Evolutionary conservation across 2,888 invertebrate species (phyloP), one percentile per base, ranked within the genome.

Genomic region (Pandemis cinnamomeana): DNA sequence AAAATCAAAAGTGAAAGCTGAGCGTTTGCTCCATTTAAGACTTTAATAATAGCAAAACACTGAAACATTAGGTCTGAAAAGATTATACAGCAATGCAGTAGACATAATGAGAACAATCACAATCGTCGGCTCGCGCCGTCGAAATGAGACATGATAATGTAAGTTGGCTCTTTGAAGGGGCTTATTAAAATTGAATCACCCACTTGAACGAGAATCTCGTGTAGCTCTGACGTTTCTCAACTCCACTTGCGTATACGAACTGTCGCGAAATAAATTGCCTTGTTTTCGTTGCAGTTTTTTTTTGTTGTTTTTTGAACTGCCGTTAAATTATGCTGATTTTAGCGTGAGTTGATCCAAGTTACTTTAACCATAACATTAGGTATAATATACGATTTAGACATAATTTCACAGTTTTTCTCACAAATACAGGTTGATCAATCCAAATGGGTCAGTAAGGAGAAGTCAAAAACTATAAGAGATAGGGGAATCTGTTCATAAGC

Each of bases 151-250:
- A 88, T 87, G 84, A 83, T 86, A 83, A 87, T 87, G 86, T 86
- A 87, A 86, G 84, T 86, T 82, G 83, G 81, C 83, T 81, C 85
- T 86, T 84, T 82, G 81, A 84, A 75, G 80, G 72, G 78, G 83
- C 87, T 87, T 87, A 86, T 87, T 87, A 87, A 86, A 87, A 85
- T 87, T 87, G 83, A 84, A 87, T 87, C 81, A 82, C 84, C 85
- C 83, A 79, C 82, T 83, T 81, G 83, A 87, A 84, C 82, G 86
- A 83, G 82, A 82, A 82, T 77, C 80, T 80, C 81, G 82, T 83
- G 83, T 83, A 85, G 84, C 83, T 84, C 77, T 78, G 79, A 70
- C 77, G 82, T 81, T 84, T 79, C 80, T 79, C 42, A 51, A 51
- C 69, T 64, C 64, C 20, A 73, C 68, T 69, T 69, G 63, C 63